These are phyloP conservation scores for Petrocephalus zakoni DNA, from an alignment of 2,113 vertebrate species.

Conservation along the genomic window DNA sequence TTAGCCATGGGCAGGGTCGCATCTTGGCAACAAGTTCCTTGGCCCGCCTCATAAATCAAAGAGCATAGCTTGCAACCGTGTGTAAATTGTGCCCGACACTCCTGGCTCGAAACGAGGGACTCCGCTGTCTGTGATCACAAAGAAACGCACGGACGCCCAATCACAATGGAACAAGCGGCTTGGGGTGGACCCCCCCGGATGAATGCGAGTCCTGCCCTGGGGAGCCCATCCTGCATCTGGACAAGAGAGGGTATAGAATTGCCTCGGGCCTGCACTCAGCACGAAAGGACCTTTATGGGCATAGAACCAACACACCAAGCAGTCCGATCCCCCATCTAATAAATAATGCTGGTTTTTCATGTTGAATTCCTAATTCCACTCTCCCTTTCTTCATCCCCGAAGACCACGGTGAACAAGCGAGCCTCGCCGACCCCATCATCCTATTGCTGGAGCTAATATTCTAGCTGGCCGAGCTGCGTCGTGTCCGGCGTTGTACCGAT, in stretches of 20 bases:
- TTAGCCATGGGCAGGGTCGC: constrained; percentile 40
- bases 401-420: constrained; percentile 57
- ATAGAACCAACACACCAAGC: constrained; percentile 50
- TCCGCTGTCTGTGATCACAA: constrained; percentile 36
- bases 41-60: constrained; percentile 32
- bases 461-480: not conserved
- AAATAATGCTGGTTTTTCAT: constrained; percentile 68
- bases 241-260: constrained; percentile 44
- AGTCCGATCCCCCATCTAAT: constrained; percentile 53
- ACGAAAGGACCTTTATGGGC: constrained; percentile 51
- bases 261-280: constrained; percentile 62
- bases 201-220: constrained; percentile 45
- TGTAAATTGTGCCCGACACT: constrained; percentile 38
- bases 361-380: constrained; percentile 67
- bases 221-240: constrained; percentile 47
- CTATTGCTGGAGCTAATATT: constrained; percentile 22
- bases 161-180: constrained; percentile 23
- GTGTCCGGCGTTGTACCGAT: not conserved
- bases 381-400: constrained; percentile 55
- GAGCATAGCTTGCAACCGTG: constrained; percentile 31
- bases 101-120: constrained; percentile 20
- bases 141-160: constrained; percentile 23
- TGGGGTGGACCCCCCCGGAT: constrained; percentile 45
- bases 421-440: constrained; percentile 5
- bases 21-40: constrained; percentile 35